phyloP scores from a whole-genome alignment of 2,797 vertebrate genomes.

The Neosilurus mollespiculum region DNA sequence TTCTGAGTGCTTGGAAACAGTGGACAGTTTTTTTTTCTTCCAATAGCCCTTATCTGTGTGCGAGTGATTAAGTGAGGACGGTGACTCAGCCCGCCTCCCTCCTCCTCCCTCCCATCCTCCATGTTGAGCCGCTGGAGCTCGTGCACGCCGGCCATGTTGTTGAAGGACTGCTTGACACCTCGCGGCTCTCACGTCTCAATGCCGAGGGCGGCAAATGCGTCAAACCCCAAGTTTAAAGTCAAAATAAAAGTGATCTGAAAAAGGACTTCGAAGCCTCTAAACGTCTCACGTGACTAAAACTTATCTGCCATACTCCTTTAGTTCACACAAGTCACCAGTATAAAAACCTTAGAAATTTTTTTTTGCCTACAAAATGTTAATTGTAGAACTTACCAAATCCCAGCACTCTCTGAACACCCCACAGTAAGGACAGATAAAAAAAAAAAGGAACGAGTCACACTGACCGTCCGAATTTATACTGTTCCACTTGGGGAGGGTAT shows the following conservation, averaged over 20 bases:
- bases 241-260: too few species aligned
- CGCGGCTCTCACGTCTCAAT: neutral
- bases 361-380: too few species aligned
- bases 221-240: neutral
- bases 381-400: conserved; percentile 60
- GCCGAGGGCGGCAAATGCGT: neutral
- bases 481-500: conserved; percentile 54
- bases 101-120: conserved; percentile 58
- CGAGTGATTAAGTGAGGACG: too few species aligned
- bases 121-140: conserved; percentile 65
- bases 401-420: conserved; percentile 56
- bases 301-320: too few species aligned
- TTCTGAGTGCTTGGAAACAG: too few species aligned
- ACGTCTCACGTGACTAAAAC: too few species aligned
- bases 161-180: conserved; percentile 39
- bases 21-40: too few species aligned
- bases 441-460: conserved; percentile 63
- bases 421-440: conserved; percentile 65
- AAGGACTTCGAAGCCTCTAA: too few species aligned
- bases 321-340: too few species aligned
- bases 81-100: conserved; percentile 29
- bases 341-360: too few species aligned
- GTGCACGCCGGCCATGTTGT: conserved; percentile 73
- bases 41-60: too few species aligned
- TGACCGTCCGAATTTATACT: conserved; percentile 68